These are phyloP conservation scores for Galemys pyrenaicus DNA, from an alignment of 2,113 vertebrate species.

Conservation along the genomic window DNA sequence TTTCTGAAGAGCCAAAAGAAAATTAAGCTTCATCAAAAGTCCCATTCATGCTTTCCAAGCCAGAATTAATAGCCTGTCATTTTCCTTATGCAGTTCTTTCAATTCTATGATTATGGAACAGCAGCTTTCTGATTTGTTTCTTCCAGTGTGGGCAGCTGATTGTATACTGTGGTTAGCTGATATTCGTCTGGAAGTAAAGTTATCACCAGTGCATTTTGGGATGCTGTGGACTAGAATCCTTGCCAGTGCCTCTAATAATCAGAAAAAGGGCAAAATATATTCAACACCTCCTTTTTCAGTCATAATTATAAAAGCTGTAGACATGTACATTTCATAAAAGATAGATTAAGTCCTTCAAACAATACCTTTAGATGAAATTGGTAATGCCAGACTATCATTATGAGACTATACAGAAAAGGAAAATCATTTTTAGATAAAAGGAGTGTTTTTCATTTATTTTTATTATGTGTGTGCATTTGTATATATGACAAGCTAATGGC, in stretches of 20 bases:
- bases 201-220: conserved; percentile 68
- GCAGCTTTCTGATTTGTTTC: conserved; percentile 81
- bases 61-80: conserved; percentile 84
- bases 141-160: conserved; percentile 72
- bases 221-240: conserved; percentile 59
- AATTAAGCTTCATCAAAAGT: conserved; percentile 83
- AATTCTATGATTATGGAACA: conserved; percentile 77
- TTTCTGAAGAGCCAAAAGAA: conserved; percentile 79
- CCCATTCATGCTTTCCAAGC: conserved; percentile 81
- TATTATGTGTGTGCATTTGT: conserved; percentile 22
- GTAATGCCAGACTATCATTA: conserved; percentile 25
- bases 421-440: conserved; percentile 53
- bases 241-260: conserved; percentile 71
- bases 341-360: conserved; percentile 33
- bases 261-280: conserved; percentile 62
- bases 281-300: conserved; percentile 56
- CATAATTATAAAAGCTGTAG: conserved; percentile 69
- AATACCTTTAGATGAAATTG: not conserved
- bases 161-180: conserved; percentile 66
- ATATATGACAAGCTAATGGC: conserved; percentile 40
- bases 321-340: conserved; percentile 64
- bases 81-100: conserved; percentile 79
- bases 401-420: not conserved
- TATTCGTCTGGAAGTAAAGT: conserved; percentile 75
- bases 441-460: conserved; percentile 44